Evolutionary conservation across 2,113 vertebrate species (phyloP).

Genomic region (Solea senegalensis): DNA sequence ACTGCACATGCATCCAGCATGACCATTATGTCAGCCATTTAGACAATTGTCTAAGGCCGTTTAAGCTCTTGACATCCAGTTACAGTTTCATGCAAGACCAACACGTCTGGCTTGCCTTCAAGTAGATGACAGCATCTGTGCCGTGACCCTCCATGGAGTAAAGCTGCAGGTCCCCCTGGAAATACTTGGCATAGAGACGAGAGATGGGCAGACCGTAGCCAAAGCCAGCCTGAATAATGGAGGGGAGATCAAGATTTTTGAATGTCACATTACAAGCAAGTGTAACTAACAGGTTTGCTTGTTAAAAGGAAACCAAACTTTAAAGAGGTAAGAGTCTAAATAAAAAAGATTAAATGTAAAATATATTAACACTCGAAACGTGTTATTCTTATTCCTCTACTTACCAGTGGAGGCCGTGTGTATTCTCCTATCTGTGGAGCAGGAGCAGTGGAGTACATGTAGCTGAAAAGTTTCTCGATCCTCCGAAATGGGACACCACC

Average conservation of each 20-base stretch:
- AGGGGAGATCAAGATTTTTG: constrained; percentile 30
- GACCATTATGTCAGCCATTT: too few relatives aligned
- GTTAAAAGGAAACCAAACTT: background rate
- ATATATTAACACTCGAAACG: too few relatives aligned
- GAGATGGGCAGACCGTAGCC: constrained; percentile 95
- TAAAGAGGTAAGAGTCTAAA: background rate
- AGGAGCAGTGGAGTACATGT: constrained; percentile 95
- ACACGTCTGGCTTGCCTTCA: constrained; percentile 83
- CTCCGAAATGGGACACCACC: constrained; percentile 90
- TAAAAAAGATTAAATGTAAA: background rate
- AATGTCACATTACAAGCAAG: constrained; percentile 8
- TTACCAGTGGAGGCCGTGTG: constrained; percentile 86
- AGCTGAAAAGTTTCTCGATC: constrained; percentile 94
- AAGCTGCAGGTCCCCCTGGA: constrained; percentile 95
- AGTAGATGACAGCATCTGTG: constrained; percentile 92
- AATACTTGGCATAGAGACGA: constrained; percentile 95
- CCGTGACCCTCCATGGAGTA: constrained; percentile 96
- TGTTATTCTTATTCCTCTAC: background rate
- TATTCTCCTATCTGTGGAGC: constrained; percentile 84
- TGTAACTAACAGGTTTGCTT: background rate
- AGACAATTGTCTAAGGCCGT: too few relatives aligned
- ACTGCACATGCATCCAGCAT: too few relatives aligned
- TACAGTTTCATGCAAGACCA: constrained; percentile 7
- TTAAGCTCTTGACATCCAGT: background rate
- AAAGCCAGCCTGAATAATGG: constrained; percentile 86